Evolutionary conservation across 2,888 invertebrate species (phyloP), one percentile per base, ranked within the genome.

Genomic region (Volucella zonaria): DNA sequence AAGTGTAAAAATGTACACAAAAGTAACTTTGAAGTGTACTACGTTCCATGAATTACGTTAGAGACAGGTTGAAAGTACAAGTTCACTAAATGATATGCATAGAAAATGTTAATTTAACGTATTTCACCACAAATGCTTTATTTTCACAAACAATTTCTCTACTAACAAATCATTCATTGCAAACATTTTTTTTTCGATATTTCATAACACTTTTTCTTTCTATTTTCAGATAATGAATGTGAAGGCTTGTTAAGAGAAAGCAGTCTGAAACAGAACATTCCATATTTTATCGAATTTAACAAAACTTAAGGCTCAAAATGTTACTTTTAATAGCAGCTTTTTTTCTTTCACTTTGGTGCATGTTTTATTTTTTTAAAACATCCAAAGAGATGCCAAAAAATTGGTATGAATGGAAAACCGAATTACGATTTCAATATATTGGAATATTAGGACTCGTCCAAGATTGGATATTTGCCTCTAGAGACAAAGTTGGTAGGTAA

Each of bases 391-490:
- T 91, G 86, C 92, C 92, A 49, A 91, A 89, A 68, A 89, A 89
- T 3, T 92, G 90, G 91, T 89, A 89, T 62, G 92, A 92, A 88
- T 90, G 91, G 90, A 90, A 90, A 79, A 90, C 89, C 0, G 92
- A 92, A 86, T 88, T 92, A 6, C 89, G 89, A 31, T 90, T 91
- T 87, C 92, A 92, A 87, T 89, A 89, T 68, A 43, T 89, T 38
- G 92, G 92, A 15, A 88, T 90, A 2, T 42, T 87, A 0, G 92
- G 91, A 8, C 87, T 92, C 10, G 43, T 89, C 8, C 90, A 92
- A n/a, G 92, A 92, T 87, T 90, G 88, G 43, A 80, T 85, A 3
- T 87, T 89, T 40, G 87, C 89, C 58, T 80, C 87, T 2, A 87
- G 88, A 62, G 91, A 92, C 89, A 88, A 87, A 77, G 90, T 92